Conservation (phyloP, 2,797 vertebrate genomes). For the Naso thynnoides region DNA sequence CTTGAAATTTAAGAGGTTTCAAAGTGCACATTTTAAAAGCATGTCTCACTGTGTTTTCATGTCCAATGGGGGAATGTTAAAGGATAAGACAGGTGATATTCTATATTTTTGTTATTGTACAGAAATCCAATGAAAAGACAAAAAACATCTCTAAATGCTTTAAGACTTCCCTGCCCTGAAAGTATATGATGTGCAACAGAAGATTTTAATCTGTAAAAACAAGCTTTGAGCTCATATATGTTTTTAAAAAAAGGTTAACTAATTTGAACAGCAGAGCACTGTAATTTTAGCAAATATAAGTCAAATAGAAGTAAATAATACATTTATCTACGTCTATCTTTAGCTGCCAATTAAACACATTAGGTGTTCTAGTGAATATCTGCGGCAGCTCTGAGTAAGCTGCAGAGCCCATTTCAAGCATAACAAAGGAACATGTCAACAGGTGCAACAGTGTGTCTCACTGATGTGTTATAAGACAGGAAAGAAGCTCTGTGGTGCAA, state of each 20-base stretch:
- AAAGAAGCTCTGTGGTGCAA: background rate
- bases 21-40: background rate
- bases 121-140: slow-evolving; percentile 31
- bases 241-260: background rate
- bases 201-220: background rate
- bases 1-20: background rate
- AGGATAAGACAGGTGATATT: background rate
- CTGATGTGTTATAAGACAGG: background rate
- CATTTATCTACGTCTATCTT: background rate
- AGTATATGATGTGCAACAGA: background rate
- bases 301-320: background rate
- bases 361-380: background rate
- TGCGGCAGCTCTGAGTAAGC: no score
- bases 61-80: slow-evolving; percentile 5
- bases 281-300: background rate
- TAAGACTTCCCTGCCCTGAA: no score
- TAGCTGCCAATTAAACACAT: background rate
- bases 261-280: background rate
- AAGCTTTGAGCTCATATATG: background rate
- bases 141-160: background rate
- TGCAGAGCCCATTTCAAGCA: background rate
- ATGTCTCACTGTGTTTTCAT: background rate
- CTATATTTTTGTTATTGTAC: slow-evolving; percentile 2
- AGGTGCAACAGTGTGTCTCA: background rate
- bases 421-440: background rate